A percentile compares a stretch with the other conserved stretches of the same genome.
These are phyloP conservation scores for Capreolus pygargus DNA, from an alignment of 2,113 vertebrate species.

Conservation along the genomic window DNA sequence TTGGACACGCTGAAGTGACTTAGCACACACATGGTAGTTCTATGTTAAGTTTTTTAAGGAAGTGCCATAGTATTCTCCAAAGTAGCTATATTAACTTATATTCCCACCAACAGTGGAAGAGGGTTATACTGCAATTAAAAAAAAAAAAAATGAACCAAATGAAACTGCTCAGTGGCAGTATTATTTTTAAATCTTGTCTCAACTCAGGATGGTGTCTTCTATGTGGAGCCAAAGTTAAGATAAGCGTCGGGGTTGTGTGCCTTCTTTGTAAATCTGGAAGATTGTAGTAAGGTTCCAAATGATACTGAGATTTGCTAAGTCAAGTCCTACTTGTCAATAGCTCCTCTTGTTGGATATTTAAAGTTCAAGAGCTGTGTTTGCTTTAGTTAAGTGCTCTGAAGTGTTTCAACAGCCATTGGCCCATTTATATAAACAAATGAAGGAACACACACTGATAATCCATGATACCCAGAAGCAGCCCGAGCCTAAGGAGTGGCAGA, in stretches of 20 bases:
- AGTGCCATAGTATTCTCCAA: neutral
- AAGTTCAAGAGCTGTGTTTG: conserved; percentile 84
- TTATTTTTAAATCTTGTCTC: neutral
- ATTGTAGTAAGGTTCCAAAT: conserved; percentile 46
- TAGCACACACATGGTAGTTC: neutral
- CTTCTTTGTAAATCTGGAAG: conserved; percentile 40
- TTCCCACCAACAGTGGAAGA: neutral
- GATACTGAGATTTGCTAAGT: conserved; percentile 68
- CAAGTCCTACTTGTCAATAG: conserved; percentile 77
- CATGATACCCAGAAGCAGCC: conserved; percentile 48
- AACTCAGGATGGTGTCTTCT: neutral
- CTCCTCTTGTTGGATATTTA: conserved; percentile 80
- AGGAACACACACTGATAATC: conserved; percentile 72
- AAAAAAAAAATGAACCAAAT: neutral
- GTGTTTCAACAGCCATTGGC: conserved; percentile 75
- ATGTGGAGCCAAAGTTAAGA: neutral
- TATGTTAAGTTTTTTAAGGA: neutral
- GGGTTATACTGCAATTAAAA: neutral
- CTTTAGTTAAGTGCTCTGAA: conserved; percentile 82
- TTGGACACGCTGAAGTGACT: neutral
- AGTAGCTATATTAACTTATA: neutral
- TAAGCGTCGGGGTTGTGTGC: conserved; percentile 7
- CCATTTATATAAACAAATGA: conserved; percentile 81
- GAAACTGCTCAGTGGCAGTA: neutral
- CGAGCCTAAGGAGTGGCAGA: conserved; percentile 50